Conservation (phyloP, 2,888 invertebrate genomes). For the Sphaeridia pumilis region DNA sequence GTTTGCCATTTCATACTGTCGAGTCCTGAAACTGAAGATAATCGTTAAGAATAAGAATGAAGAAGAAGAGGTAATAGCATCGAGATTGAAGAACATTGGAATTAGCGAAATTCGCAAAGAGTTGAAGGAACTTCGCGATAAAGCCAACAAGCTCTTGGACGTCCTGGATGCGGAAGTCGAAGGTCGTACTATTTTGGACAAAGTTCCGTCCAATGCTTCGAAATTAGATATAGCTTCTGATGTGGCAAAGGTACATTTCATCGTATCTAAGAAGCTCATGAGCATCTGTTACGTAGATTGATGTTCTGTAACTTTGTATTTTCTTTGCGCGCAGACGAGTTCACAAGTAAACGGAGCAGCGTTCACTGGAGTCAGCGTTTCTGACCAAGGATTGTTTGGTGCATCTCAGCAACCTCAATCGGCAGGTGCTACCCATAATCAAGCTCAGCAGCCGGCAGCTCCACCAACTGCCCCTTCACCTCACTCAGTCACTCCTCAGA, state of each 20-base stretch:
- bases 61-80: neutral
- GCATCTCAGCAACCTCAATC: slow-evolving; percentile 12
- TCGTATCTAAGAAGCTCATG: no score
- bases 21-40: slow-evolving; percentile 53
- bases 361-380: neutral
- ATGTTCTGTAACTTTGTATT: no score
- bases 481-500: neutral
- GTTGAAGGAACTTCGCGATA: slow-evolving; percentile 47
- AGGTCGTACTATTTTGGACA: slow-evolving; percentile 37
- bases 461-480: neutral
- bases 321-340: no score
- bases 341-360: no score
- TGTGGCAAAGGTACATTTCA: neutral
- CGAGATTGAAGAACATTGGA: slow-evolving; percentile 38
- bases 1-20: slow-evolving; percentile 53
- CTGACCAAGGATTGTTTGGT: neutral
- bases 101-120: slow-evolving; percentile 44
- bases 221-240: slow-evolving; percentile 2
- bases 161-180: slow-evolving; percentile 42
- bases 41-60: slow-evolving; percentile 40
- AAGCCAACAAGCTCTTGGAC: slow-evolving; percentile 50
- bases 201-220: neutral
- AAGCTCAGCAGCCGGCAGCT: slow-evolving; percentile 1
- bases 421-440: slow-evolving; percentile 10
- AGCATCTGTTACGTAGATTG: neutral